These are phyloP conservation scores for Phalacrocorax pelagicus DNA, from an alignment of 2,113 vertebrate genomes.

Conservation along the genomic window DNA sequence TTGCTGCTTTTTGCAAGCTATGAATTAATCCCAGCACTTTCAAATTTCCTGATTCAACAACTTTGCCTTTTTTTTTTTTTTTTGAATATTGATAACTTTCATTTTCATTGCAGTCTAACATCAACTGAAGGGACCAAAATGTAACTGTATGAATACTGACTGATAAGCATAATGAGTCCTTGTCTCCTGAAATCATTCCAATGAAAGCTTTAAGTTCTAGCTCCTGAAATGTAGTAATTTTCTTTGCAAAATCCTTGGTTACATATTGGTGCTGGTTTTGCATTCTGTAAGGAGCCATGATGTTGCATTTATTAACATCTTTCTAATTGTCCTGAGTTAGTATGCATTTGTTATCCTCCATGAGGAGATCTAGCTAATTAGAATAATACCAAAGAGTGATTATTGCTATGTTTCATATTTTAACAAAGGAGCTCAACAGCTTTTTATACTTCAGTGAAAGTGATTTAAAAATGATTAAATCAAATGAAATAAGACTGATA, in stretches of 20 bases:
- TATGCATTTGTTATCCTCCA: constrained; percentile 16
- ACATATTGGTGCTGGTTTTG: neutral
- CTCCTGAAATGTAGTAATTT: neutral
- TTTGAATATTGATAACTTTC: neutral
- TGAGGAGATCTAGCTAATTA: constrained; percentile 40
- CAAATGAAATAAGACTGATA: constrained; percentile 22
- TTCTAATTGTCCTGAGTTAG: constrained; percentile 42
- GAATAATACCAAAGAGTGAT: constrained; percentile 35
- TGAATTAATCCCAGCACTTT: neutral
- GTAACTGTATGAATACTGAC: neutral
- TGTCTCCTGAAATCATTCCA: neutral
- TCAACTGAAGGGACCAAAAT: neutral
- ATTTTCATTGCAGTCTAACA: neutral
- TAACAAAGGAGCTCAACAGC: constrained; percentile 11
- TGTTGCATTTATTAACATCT: constrained; percentile 18
- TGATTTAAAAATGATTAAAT: constrained; percentile 45
- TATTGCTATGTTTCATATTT: constrained; percentile 49
- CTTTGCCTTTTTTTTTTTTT: neutral
- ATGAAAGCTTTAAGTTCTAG: neutral
- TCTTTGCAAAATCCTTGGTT: neutral
- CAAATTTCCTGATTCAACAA: neutral
- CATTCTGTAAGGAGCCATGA: neutral
- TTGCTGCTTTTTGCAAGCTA: neutral
- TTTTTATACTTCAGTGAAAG: constrained; percentile 22
- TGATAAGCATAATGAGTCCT: neutral